phyloP scores from a whole-genome alignment of 2,888 invertebrate species.

The Drosophila kokeensis region DNA sequence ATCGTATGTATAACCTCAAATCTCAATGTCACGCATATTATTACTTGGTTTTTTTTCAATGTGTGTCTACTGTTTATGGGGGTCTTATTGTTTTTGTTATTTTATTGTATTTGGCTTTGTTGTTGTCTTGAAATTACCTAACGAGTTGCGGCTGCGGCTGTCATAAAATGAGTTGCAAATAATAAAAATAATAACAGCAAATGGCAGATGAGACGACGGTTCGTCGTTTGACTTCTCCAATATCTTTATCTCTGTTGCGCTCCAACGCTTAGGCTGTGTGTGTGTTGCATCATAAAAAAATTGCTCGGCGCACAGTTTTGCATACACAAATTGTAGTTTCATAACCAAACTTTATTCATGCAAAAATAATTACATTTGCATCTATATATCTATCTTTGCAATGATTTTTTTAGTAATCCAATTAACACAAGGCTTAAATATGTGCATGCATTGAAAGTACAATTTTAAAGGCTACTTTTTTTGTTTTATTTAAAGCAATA shows the following conservation, averaged over 20 bases:
- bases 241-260: slow-evolving; percentile 22
- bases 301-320: slow-evolving; percentile 55
- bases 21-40: slow-evolving; percentile 76
- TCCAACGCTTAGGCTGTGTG: slow-evolving; percentile 4
- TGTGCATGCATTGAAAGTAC: background rate
- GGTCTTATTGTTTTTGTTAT: slow-evolving; percentile 8
- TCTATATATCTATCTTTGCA: background rate
- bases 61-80: slow-evolving; percentile 49
- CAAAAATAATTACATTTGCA: slow-evolving; percentile 13
- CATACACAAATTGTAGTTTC: slow-evolving; percentile 71
- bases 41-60: slow-evolving; percentile 52
- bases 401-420: background rate
- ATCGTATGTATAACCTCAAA: slow-evolving; percentile 73
- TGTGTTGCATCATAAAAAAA: slow-evolving; percentile 62
- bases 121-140: slow-evolving; percentile 65
- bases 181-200: slow-evolving; percentile 66
- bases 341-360: slow-evolving; percentile 41
- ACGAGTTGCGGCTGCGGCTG: slow-evolving; percentile 56
- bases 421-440: background rate
- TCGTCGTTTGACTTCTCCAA: slow-evolving; percentile 9
- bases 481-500: background rate
- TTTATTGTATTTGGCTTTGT: slow-evolving; percentile 21
- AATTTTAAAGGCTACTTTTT: background rate
- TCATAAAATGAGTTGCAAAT: slow-evolving; percentile 70
- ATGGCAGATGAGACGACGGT: slow-evolving; percentile 47